phyloP scores from a whole-genome alignment of 2,113 vertebrate species.

The Clarias magur region DNA sequence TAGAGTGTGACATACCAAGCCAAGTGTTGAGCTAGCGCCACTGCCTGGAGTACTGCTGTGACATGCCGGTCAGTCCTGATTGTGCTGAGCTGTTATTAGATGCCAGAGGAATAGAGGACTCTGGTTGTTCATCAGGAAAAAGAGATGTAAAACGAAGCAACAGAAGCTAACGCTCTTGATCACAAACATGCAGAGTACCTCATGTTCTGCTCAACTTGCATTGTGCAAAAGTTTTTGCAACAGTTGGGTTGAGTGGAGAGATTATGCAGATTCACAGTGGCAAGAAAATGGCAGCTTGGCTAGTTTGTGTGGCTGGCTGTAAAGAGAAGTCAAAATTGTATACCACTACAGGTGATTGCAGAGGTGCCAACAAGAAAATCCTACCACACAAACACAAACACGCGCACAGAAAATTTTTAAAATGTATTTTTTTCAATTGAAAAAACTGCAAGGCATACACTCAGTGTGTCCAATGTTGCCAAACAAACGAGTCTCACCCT shows the following conservation, averaged over 20 bases:
- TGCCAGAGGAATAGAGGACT: background rate
- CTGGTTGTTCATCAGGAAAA: background rate
- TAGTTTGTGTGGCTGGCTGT: background rate
- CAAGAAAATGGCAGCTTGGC: background rate
- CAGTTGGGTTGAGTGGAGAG: background rate
- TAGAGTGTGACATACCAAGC: slow-evolving; percentile 13
- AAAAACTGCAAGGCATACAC: background rate
- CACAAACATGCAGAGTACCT: background rate
- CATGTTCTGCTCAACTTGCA: background rate
- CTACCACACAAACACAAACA: background rate
- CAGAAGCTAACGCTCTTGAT: background rate
- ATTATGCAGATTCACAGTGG: background rate
- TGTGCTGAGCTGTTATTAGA: background rate
- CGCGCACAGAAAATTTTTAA: no score
- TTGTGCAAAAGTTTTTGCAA: background rate
- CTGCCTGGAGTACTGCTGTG: background rate
- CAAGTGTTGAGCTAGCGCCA: background rate
- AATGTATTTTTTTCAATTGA: background rate
- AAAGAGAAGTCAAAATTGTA: background rate
- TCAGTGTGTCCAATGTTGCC: background rate
- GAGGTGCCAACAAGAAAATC: background rate
- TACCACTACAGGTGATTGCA: background rate
- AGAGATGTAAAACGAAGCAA: background rate
- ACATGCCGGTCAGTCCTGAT: background rate
- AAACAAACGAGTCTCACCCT: background rate